These are phyloP conservation scores for Aspidiotus destructor DNA, from an alignment of 2,888 invertebrate species.

Conservation along the genomic window DNA sequence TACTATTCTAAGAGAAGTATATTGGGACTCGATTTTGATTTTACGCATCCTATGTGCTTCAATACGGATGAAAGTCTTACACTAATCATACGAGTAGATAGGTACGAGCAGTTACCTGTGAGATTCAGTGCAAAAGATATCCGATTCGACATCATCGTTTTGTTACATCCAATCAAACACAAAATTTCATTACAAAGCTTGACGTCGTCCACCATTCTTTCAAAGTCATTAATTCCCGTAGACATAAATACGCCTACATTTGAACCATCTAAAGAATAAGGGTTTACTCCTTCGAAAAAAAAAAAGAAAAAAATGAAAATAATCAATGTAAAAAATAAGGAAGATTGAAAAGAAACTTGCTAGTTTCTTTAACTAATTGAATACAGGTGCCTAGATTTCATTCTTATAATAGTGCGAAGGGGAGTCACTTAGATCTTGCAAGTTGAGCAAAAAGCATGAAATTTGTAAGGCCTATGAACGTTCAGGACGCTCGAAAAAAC, in stretches of 20 bases:
- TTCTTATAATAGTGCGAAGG: too few species aligned
- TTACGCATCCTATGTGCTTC: too few species aligned
- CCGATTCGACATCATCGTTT: constrained; percentile 53
- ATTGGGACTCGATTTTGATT: too few species aligned
- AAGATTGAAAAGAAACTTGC: neutral
- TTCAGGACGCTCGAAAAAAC: too few species aligned
- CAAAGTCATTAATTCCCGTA: constrained; percentile 44
- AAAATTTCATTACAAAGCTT: constrained; percentile 59
- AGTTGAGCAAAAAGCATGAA: too few species aligned
- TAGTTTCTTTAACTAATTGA: too few species aligned
- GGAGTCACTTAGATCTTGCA: too few species aligned
- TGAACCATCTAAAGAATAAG: constrained; percentile 43
- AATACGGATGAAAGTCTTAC: neutral
- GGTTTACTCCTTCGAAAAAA: constrained; percentile 42
- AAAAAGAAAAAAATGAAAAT: too few species aligned
- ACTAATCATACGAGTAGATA: too few species aligned
- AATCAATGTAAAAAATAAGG: neutral
- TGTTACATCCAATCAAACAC: constrained; percentile 54
- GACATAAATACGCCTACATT: constrained; percentile 44
- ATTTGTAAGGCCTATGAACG: too few species aligned
- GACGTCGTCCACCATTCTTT: constrained; percentile 21
- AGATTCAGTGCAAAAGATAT: constrained; percentile 53
- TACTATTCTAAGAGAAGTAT: neutral
- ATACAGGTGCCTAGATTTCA: too few species aligned
- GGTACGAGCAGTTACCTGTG: constrained; percentile 43